Conservation (phyloP, 2,888 invertebrate genomes). For the Pammene aurita region DNA sequence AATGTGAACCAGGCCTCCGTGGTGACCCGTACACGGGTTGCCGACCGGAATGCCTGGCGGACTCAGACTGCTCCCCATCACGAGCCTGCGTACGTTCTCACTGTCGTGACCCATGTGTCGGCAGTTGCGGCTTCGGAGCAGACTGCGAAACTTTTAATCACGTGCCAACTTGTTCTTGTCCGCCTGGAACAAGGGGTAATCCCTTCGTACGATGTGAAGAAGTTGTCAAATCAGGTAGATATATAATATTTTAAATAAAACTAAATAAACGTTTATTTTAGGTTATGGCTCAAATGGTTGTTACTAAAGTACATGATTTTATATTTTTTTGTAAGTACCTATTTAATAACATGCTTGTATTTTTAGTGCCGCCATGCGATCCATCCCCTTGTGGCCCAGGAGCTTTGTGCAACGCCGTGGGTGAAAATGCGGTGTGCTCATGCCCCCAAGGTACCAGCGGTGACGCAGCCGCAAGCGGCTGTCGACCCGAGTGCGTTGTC, state of each 20-base stretch:
- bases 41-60: slow-evolving; percentile 93
- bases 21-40: slow-evolving; percentile 91
- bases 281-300: background rate
- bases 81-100: slow-evolving; percentile 92
- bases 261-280: background rate
- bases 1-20: slow-evolving; percentile 87
- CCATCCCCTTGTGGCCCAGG: slow-evolving; percentile 92
- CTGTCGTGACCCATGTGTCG: slow-evolving; percentile 92
- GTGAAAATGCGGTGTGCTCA: slow-evolving; percentile 87
- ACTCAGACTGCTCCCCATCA: slow-evolving; percentile 93
- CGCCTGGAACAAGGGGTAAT: slow-evolving; percentile 86
- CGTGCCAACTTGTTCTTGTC: slow-evolving; percentile 88
- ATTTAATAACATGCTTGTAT: slow-evolving; percentile 11
- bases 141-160: slow-evolving; percentile 89
- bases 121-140: slow-evolving; percentile 92
- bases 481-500: slow-evolving; percentile 92
- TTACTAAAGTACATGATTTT: no score
- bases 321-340: no score
- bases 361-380: slow-evolving; percentile 85
- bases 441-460: slow-evolving; percentile 90
- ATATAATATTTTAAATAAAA: background rate
- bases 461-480: slow-evolving; percentile 88
- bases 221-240: slow-evolving; percentile 65
- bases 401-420: slow-evolving; percentile 84
- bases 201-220: slow-evolving; percentile 86